Evolutionary conservation across 2,888 invertebrate genomes (phyloP), one percentile per base, ranked within the genome.

Genomic region (Chrysolina oricalcia): DNA sequence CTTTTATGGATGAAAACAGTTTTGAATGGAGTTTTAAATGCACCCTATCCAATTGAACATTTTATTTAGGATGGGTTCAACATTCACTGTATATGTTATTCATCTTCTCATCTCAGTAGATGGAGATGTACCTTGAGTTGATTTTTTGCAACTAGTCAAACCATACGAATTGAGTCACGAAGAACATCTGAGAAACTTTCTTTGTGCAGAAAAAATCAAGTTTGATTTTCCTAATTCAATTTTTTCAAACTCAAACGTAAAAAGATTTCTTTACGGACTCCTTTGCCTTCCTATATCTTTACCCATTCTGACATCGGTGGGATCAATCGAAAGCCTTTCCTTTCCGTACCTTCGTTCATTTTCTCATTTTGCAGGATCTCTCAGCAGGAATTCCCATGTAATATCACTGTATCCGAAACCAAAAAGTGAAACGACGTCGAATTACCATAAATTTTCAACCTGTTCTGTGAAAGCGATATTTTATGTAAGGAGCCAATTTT

Each of bases 321-420:
- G 75, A 75, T 75, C 69, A 75, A 72, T 72, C 69, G 75, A 65
- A 63, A 53, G 46, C 48, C 56, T 46, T 43, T 53, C n/a, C 41
- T 70, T 68, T 67, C 56, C 64, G 46, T 43, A 62, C 27, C 74
- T 62, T 53, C 67, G 67, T 67, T 48, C 70, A 76, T 76, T 77
- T 76, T 75, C 76, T 72, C 74, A 65, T 77, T 75, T 72, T 65
- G 59, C 72, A 59, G 59, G 68, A 23, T 41, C 41, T 53, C 53
- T 21, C 68, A 21, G 72, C 77, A 75, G 75, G 77, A 79, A 79
- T 79, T 79, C 79, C 74, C 79, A 75, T 79, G 79, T 77, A 76
- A 74, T 76, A 74, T 77, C 75, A 72, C 63, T 73, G 72, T 73
- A 74, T 76, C 71, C 73, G 75, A 72, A 75, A 70, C 69, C 68